Conservation (phyloP, 2,113 vertebrate genomes). For the Hydrochoerus hydrochaeris region DNA sequence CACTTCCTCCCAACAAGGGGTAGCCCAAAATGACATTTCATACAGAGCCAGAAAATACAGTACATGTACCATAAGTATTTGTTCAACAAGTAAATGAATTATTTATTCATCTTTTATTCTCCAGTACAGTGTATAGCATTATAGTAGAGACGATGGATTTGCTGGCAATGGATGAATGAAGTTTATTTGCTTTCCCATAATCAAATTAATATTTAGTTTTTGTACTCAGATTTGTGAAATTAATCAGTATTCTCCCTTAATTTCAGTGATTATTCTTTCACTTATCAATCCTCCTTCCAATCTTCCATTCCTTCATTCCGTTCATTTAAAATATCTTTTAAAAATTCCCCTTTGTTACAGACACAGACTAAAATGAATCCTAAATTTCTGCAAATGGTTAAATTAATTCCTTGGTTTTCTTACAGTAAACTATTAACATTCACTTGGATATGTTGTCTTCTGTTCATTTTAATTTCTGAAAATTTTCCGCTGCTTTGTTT, state of each 20-base stretch:
- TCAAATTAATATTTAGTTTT: constrained; percentile 9
- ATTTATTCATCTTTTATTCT: neutral
- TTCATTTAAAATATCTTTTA: neutral
- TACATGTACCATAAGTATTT: neutral
- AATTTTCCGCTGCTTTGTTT: neutral
- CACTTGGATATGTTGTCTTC: constrained; percentile 13
- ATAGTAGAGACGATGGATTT: neutral
- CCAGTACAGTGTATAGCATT: neutral
- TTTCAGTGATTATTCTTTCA: neutral
- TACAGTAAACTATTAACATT: neutral
- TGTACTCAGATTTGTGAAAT: constrained; percentile 35
- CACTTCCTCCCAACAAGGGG: neutral
- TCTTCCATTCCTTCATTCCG: neutral
- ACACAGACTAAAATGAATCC: neutral
- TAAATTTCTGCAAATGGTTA: neutral
- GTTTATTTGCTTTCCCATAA: constrained; percentile 36
- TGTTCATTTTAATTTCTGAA: constrained; percentile 44
- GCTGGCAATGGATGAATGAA: neutral
- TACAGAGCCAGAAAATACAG: neutral
- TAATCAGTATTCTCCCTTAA: constrained; percentile 4
- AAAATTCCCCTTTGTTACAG: neutral
- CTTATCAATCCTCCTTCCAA: neutral
- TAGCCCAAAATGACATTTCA: neutral
- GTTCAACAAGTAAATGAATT: neutral
- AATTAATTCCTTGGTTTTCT: neutral